These are phyloP conservation scores for Alligator mississippiensis DNA, from an alignment of 2,113 vertebrate species.

Conservation along the genomic window DNA sequence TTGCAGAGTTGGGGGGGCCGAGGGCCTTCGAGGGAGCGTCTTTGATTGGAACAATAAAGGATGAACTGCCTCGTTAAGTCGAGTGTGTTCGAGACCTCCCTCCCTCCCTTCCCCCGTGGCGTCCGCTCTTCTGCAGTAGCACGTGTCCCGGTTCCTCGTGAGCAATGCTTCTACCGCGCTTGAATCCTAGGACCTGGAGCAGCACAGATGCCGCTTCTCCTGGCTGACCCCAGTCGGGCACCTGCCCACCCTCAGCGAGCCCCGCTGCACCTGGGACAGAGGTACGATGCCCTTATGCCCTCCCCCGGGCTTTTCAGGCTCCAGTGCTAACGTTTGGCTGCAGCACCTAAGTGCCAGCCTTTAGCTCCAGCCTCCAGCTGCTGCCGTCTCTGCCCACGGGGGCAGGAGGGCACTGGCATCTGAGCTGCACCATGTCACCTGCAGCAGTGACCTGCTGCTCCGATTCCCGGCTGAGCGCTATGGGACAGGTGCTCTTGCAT, in stretches of 20 bases:
- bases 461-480: background rate
- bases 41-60: background rate
- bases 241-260: too few relatives aligned
- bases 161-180: background rate
- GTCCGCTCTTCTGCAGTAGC: background rate
- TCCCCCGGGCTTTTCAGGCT: too few relatives aligned
- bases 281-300: too few relatives aligned
- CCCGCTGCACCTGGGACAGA: too few relatives aligned
- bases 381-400: too few relatives aligned
- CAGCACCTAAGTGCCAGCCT: too few relatives aligned
- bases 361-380: too few relatives aligned
- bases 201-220: too few relatives aligned
- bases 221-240: too few relatives aligned
- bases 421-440: background rate
- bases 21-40: background rate
- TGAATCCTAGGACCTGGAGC: background rate
- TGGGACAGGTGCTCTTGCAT: background rate
- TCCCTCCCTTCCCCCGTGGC: background rate
- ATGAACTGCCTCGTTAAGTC: background rate
- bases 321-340: too few relatives aligned
- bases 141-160: background rate
- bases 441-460: background rate
- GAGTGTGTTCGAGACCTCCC: background rate
- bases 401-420: background rate
- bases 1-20: too few relatives aligned